These are phyloP conservation scores for Plectropomus leopardus DNA, from an alignment of 2,113 vertebrate species.

Conservation along the genomic window DNA sequence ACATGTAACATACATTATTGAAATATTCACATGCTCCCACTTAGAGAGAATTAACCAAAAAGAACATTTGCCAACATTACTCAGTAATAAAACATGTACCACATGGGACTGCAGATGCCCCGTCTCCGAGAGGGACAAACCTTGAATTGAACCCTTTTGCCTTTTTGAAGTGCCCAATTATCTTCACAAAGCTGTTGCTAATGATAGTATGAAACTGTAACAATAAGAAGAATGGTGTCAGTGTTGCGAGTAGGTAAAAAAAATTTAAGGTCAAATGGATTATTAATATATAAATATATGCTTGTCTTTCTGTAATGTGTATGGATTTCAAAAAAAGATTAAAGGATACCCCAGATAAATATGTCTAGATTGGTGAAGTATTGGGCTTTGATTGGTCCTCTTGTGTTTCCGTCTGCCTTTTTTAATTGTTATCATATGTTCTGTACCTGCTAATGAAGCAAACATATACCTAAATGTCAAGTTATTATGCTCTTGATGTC, in stretches of 20 bases:
- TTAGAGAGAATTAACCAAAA: neutral
- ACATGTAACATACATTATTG: neutral
- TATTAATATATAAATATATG: no score
- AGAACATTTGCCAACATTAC: neutral
- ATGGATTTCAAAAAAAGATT: neutral
- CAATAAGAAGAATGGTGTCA: constrained; percentile 1
- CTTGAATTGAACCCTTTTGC: constrained; percentile 17
- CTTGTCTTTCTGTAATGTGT: neutral
- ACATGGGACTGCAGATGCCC: neutral
- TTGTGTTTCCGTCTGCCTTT: neutral
- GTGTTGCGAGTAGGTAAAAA: neutral
- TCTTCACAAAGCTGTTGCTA: neutral
- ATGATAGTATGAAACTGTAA: neutral
- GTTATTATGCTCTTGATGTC: constrained; percentile 58
- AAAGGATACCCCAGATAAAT: neutral
- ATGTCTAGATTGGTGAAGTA: neutral
- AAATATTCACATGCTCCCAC: constrained; percentile 23
- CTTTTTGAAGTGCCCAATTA: constrained; percentile 24
- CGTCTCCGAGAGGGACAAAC: neutral
- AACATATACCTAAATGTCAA: constrained; percentile 52
- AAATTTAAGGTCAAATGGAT: neutral
- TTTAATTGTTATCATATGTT: constrained; percentile 31
- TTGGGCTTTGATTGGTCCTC: neutral
- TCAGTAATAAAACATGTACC: constrained; percentile 13
- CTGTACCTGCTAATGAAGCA: constrained; percentile 33